Conservation (phyloP, 2,797 vertebrate species). For the Sebastes diploproa region DNA sequence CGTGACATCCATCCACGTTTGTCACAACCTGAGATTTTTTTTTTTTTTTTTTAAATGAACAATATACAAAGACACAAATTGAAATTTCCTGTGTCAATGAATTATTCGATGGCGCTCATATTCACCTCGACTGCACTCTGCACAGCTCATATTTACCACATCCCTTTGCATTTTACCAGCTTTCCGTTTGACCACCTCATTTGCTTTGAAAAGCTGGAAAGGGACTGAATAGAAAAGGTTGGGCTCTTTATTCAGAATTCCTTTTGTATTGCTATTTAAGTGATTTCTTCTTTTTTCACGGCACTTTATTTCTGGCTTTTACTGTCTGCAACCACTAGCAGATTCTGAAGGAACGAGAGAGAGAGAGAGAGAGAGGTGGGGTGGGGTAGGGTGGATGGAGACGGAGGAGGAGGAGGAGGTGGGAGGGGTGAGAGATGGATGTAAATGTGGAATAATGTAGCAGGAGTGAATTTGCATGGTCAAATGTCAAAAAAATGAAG, state of each 20-base stretch:
- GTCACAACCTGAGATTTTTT: constrained; percentile 31
- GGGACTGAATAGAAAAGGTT: constrained; percentile 24
- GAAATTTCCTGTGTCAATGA: constrained; percentile 64
- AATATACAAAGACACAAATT: constrained; percentile 60
- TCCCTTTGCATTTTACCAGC: constrained; percentile 48
- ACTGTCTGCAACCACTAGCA: constrained; percentile 82
- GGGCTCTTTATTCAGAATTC: constrained; percentile 82
- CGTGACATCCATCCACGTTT: constrained; percentile 16
- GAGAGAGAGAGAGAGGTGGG: constrained; percentile 16
- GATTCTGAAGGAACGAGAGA: constrained; percentile 46
- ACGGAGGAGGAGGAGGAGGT: constrained; percentile 50
- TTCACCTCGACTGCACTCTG: constrained; percentile 36
- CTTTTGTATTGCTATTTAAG: constrained; percentile 90
- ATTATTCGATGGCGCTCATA: constrained; percentile 65
- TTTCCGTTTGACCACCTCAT: constrained; percentile 51
- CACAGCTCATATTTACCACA: constrained; percentile 44
- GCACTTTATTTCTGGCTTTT: constrained; percentile 89
- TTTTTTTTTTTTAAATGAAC: constrained; percentile 8
- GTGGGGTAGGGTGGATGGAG: constrained; percentile 53
- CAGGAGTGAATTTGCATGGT: constrained; percentile 99
- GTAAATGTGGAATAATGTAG: constrained; percentile 99
- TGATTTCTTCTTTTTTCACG: constrained; percentile 54
- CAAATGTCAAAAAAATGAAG: constrained; percentile 99
- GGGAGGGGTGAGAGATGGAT: constrained; percentile 78
- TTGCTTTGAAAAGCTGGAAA: constrained; percentile 66